Percentiles rank a stretch among this genome's conserved stretches.
Evolutionary conservation across 2,888 invertebrate genomes (phyloP).

Genomic region (Ophion ventricosus): DNA sequence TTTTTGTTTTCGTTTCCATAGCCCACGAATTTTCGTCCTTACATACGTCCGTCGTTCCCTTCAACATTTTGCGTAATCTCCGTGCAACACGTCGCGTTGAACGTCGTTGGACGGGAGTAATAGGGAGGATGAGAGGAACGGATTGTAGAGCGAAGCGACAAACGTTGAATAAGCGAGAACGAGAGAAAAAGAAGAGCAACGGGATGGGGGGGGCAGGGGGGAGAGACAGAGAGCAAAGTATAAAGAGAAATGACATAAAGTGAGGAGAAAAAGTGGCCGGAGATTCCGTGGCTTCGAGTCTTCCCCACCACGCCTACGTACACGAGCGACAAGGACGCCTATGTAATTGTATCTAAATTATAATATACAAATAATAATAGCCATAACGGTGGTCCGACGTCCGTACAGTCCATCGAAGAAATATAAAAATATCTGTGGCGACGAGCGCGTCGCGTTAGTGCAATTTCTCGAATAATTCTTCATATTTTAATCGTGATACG

Average conservation of each 20-base stretch:
- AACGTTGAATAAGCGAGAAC: background rate
- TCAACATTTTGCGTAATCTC: background rate
- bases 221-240: conserved; percentile 26
- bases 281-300: conserved; percentile 50
- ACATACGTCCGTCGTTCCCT: conserved; percentile 41
- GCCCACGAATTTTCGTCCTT: too few relatives aligned
- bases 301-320: conserved; percentile 61
- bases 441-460: background rate
- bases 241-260: conserved; percentile 19
- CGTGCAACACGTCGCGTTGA: background rate
- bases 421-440: background rate
- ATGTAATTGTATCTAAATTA: conserved; percentile 83
- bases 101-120: too few relatives aligned
- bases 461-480: background rate
- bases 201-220: conserved; percentile 30
- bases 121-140: too few relatives aligned
- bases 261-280: conserved; percentile 51
- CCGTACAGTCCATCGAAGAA: conserved; percentile 79
- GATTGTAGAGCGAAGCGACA: background rate
- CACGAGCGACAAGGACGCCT: conserved; percentile 76
- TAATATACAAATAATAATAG: conserved; percentile 84
- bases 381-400: conserved; percentile 82
- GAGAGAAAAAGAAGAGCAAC: conserved; percentile 10
- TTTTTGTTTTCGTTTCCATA: too few relatives aligned
- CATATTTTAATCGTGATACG: background rate